These are phyloP conservation scores for Myrmecophaga tridactyla DNA, from an alignment of 2,113 vertebrate species.

Conservation along the genomic window DNA sequence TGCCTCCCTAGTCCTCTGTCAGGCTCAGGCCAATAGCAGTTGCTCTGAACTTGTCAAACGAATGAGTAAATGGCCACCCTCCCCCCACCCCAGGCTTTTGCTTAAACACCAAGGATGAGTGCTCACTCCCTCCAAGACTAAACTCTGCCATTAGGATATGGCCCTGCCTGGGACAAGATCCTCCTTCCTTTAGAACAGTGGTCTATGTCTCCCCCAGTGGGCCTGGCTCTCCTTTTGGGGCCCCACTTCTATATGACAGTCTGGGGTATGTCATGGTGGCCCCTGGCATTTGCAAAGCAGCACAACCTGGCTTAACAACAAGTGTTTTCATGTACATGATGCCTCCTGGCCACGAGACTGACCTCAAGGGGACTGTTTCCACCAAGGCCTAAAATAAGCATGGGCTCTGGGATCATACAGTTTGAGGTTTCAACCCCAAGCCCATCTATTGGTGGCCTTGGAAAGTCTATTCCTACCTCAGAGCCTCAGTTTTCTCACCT, in stretches of 20 bases:
- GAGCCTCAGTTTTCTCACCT: constrained; percentile 43
- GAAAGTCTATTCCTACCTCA: not conserved
- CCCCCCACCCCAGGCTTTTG: no score
- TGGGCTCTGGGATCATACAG: not conserved
- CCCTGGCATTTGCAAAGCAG: not conserved
- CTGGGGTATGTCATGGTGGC: not conserved
- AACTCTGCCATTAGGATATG: not conserved
- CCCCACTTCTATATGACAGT: not conserved
- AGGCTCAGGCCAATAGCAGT: not conserved
- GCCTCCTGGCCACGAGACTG: no score
- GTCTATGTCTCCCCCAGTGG: not conserved
- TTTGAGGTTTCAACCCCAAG: not conserved
- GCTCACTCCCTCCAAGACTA: not conserved
- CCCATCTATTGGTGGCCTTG: not conserved
- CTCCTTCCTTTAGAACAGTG: not conserved
- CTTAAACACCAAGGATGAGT: not conserved
- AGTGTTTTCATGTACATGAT: not conserved
- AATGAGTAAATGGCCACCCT: not conserved
- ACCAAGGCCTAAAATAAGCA: not conserved
- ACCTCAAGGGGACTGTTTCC: not conserved
- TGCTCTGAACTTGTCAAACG: not conserved
- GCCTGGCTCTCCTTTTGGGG: not conserved
- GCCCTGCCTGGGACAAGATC: not conserved
- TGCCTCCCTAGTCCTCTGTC: not conserved
- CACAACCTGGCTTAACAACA: not conserved